Evolutionary conservation across 1,140 invertebrate genomes (phyloP), one percentile per base, ranked within the genome.

Genomic region (Plutomurus gul): DNA sequence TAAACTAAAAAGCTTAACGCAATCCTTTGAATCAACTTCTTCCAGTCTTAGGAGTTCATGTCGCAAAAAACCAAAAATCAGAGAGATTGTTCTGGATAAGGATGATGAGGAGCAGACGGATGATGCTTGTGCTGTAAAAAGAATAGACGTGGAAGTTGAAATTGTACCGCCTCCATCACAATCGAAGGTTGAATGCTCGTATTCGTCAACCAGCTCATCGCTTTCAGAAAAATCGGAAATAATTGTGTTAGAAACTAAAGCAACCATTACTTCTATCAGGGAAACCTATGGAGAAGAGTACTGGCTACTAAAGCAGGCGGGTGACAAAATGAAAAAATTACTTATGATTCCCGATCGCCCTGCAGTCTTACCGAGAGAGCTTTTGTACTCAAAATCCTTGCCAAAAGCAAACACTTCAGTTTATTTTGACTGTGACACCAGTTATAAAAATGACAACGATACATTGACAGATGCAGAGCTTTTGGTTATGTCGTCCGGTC

Each of bases 61-160:
- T 36, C 39, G 80, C 30, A 83, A 83, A 39, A 83, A 82, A 56
- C 51, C 82, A 40, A 83, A 83, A 46, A 83, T 83, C 33, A 11
- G 82, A 13, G 78, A 80, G 60, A 47, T 80, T 4, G 39, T 79
- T 37, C 36, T 78, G 16, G 81, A 78, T 46, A 43, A 71, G 27
- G 18, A 30, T 20, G 78, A 80, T 7, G 27, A 37, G 22, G 39
- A 10, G 18, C 43, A 79, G 4, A 43, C 39, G 11, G 65, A 76
- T 18, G 43, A 16, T 4, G 30, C 13, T 27, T 22, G 18, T 16
- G 60, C 8, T 27, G n/a, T 40, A 36, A 40, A 36, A 73, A n/a
- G 11, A 11, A 40, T 33, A 8, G 18, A 33, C 13, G 43, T 49
- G 2, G 37, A 22, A 10, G 20, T 72, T 22, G 70, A 72, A 40